Evolutionary conservation across 2,797 vertebrate species (phyloP).

Genomic region (Allobates femoralis): DNA sequence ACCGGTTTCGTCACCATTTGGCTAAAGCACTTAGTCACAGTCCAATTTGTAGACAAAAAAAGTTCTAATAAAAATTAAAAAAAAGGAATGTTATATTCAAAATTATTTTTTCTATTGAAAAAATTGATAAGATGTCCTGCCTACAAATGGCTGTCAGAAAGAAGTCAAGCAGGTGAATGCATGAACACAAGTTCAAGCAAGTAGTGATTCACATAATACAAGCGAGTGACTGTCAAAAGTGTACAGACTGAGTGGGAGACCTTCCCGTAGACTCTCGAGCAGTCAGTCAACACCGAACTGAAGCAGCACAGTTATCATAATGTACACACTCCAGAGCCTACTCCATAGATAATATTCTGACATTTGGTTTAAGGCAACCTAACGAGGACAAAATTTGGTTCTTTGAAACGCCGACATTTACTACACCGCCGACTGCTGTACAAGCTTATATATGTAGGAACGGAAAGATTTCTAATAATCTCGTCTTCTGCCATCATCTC

Average conservation of each 20-base stretch:
- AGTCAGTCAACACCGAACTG: neutral
- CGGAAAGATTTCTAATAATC: too few species aligned
- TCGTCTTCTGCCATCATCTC: too few species aligned
- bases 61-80: neutral
- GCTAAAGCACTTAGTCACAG: neutral
- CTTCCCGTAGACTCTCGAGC: neutral
- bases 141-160: conserved; percentile 7
- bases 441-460: too few species aligned
- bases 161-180: conserved; percentile 1
- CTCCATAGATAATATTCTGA: neutral
- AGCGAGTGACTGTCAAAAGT: conserved; percentile 4
- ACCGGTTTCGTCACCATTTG: neutral
- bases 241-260: neutral
- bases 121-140: neutral
- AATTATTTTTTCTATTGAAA: neutral
- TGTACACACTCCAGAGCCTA: too few species aligned
- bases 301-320: neutral
- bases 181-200: conserved; percentile 9
- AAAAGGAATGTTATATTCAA: neutral
- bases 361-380: neutral
- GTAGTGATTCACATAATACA: neutral
- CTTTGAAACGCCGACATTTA: neutral
- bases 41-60: neutral
- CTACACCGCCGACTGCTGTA: neutral
- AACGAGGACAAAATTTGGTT: neutral